Base-by-base conservation (phyloP, 2,888 invertebrate genomes). In the Nemotelus nigrinus region DNA sequence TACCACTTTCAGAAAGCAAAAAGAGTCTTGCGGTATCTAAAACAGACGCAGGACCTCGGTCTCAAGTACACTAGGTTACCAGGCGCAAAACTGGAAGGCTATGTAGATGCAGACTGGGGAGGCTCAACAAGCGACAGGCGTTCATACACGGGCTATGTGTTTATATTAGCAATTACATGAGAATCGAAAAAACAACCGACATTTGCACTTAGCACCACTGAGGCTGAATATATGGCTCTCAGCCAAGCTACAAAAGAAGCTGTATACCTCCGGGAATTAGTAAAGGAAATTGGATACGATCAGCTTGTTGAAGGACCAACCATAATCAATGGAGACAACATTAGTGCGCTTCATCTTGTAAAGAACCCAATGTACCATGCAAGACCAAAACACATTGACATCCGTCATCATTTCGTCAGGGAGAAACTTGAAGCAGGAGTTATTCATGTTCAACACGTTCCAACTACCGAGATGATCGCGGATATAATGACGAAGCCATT, bases 51-150 rank as follows among this genome's bases (percentile, higher is more conserved):
- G 58, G 25, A 58, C 6, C 5, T 7, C 58, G 25, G 58, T 58
- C 5, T 58, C 25, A 58, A 58, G 25, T 58, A 58, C n/a, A 25
- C 7, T n/a, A n/a, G 6, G 25, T 6, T 58, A 25, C 58, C 58
- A n/a, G n/a, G 4, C 25, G 25, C 58, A 6, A 58, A 6, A n/a
- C n/a, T 58, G 25, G 58, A 58, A 7, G 83, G 82, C 7, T 85
- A 78, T 64, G 80, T 80, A 3, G 85, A 85, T 79, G 81, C 84
- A 0, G 85, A 84, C 71, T 83, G 81, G 81, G 83, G 81, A 3
- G 81, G 77, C 25, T 80, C 80, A 48, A 60, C 63, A 5, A 75
- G 65, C 10, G 71, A 77, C 44, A 57, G 77, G 10, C 60, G 72
- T 10, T 77, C 72, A 0, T 71, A 71, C 45, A 71, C 77, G 2